These are phyloP conservation scores for Lydus trimaculatus DNA, from an alignment of 2,888 invertebrate species.

Conservation along the genomic window DNA sequence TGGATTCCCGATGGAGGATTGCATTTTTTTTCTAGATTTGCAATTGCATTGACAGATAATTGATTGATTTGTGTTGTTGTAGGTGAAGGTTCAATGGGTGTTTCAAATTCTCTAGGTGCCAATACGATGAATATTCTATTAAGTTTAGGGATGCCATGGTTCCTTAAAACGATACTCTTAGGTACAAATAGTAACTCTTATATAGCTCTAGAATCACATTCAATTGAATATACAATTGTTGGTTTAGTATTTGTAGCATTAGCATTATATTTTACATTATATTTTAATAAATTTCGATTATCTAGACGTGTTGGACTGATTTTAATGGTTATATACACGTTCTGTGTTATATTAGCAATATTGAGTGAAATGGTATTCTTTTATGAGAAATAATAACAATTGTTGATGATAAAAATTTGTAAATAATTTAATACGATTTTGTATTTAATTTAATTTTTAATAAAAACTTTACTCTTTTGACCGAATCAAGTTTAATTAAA, in stretches of 20 bases:
- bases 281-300: conserved; percentile 74
- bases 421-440: not conserved
- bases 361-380: conserved; percentile 73
- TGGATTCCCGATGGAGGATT: too few relatives aligned
- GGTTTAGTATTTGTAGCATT: conserved; percentile 78
- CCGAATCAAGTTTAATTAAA: not conserved
- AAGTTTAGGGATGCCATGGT: conserved; percentile 86
- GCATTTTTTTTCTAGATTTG: too few relatives aligned
- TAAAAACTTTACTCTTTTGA: not conserved
- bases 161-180: conserved; percentile 72
- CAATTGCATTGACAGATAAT: too few relatives aligned
- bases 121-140: conserved; percentile 86
- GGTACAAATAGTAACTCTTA: conserved; percentile 58
- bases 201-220: conserved; percentile 77
- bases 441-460: conserved; percentile 1
- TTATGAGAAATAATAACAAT: conserved; percentile 17
- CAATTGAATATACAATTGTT: conserved; percentile 82
- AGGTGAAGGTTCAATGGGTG: conserved; percentile 87
- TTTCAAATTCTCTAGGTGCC: conserved; percentile 86
- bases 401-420: not conserved
- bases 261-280: conserved; percentile 73
- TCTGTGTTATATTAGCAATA: conserved; percentile 79
- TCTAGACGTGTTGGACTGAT: conserved; percentile 73
- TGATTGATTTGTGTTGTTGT: conserved; percentile 19
- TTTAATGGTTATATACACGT: conserved; percentile 70